Conservation (phyloP, 2,113 vertebrate species). For the Lepidothrix coronata region DNA sequence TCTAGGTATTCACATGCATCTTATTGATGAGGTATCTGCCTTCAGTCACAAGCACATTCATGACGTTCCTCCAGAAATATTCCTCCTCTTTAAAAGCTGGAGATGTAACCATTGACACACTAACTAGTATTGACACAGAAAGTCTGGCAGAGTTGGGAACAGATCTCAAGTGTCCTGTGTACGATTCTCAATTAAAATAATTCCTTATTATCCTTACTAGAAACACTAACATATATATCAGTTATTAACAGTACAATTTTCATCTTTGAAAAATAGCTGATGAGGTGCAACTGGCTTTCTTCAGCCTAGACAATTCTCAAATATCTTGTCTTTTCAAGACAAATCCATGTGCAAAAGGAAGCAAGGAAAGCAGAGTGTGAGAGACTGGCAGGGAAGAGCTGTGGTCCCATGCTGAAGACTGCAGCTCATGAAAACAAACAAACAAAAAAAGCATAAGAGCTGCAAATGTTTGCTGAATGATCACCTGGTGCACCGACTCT, state of each 20-base stretch:
- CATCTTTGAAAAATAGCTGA: background rate
- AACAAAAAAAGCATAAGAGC: background rate
- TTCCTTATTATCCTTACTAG: background rate
- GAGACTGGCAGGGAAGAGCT: background rate
- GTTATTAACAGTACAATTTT: background rate
- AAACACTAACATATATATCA: background rate
- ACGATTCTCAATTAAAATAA: background rate
- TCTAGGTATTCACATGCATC: background rate
- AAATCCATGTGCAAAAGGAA: background rate
- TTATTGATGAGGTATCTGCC: background rate
- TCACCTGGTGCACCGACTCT: background rate
- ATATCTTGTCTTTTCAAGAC: background rate
- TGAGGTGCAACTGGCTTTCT: background rate
- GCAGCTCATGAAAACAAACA: background rate
- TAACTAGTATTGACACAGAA: background rate
- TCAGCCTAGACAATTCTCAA: background rate
- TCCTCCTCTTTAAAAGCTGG: background rate
- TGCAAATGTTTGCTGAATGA: conserved; percentile 7
- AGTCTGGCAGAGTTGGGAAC: background rate
- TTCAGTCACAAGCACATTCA: background rate
- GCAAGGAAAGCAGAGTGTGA: background rate
- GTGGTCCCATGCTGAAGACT: background rate
- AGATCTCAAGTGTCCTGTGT: background rate
- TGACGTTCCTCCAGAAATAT: background rate
- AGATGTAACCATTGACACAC: background rate